A percentile compares a stretch with the other conserved stretches of the same genome.
These are phyloP conservation scores for Drosophila quinaria DNA, from an alignment of 2,888 invertebrate species.

Conservation along the genomic window DNA sequence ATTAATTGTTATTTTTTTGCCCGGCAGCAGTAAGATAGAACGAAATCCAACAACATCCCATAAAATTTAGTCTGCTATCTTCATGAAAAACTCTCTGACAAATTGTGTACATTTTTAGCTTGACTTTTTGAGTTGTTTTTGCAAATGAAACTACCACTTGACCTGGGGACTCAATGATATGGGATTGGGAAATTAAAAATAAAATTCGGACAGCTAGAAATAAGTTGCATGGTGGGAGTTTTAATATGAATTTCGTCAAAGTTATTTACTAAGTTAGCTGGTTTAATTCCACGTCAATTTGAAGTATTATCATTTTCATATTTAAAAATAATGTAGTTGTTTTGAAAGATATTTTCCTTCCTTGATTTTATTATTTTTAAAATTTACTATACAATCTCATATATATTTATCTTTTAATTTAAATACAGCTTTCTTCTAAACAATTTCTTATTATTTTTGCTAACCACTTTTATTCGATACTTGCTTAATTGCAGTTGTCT, in stretches of 20 bases:
- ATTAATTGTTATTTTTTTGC: slow-evolving; percentile 77
- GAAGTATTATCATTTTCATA: no score
- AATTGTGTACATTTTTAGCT: slow-evolving; percentile 28
- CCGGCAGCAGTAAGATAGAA: slow-evolving; percentile 27
- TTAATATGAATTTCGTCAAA: neutral
- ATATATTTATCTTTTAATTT: no score
- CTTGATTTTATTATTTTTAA: no score
- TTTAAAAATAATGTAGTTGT: neutral
- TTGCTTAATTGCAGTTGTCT: neutral
- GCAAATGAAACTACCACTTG: slow-evolving; percentile 9
- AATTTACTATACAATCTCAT: no score
- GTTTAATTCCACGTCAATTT: no score
- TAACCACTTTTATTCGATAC: neutral
- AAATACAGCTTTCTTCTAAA: neutral
- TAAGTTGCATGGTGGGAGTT: neutral
- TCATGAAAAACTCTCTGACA: slow-evolving; percentile 24
- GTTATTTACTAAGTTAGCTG: neutral
- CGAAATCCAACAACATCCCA: slow-evolving; percentile 15
- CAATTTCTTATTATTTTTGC: neutral
- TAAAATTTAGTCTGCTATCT: slow-evolving; percentile 24
- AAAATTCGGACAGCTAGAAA: neutral
- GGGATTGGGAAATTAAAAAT: neutral
- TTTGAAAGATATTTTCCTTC: no score
- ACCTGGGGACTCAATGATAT: neutral
- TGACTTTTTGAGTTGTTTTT: slow-evolving; percentile 12